Percentiles rank a stretch among this genome's conserved stretches.
Conservation (phyloP, 2,113 vertebrate genomes). For the Chaetodon trifascialis region DNA sequence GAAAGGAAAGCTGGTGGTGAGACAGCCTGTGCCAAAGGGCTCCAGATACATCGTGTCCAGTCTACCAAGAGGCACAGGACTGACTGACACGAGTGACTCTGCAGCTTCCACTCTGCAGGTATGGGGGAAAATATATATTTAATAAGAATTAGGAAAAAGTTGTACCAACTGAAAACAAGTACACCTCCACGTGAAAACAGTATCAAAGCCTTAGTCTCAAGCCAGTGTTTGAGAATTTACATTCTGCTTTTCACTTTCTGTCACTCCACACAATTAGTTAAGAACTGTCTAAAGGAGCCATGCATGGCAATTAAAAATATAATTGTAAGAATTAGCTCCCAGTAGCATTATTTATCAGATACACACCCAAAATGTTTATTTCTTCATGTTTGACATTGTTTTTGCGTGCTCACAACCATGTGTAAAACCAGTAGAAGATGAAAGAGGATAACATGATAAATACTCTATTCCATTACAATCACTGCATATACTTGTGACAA, state of each 20-base stretch:
- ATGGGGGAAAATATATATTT: neutral
- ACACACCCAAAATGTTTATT: too few species aligned
- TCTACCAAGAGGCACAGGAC: slow-evolving; percentile 57
- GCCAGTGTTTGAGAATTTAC: neutral
- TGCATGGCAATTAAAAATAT: neutral
- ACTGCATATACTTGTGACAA: too few species aligned
- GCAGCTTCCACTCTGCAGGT: slow-evolving; percentile 49
- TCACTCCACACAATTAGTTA: too few species aligned
- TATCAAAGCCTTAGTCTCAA: neutral
- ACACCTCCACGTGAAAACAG: neutral
- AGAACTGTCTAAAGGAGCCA: neutral
- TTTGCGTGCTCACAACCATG: too few species aligned
- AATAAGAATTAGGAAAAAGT: neutral
- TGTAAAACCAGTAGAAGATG: too few species aligned
- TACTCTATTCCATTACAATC: too few species aligned
- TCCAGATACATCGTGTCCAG: slow-evolving; percentile 73
- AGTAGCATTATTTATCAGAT: too few species aligned
- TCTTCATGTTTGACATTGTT: too few species aligned
- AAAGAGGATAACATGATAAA: too few species aligned
- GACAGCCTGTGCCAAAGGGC: slow-evolving; percentile 67
- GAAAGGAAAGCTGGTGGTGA: slow-evolving; percentile 69
- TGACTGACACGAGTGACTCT: slow-evolving; percentile 62
- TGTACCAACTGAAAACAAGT: neutral
- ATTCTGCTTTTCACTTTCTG: neutral
- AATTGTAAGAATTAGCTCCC: too few species aligned